A percentile compares a stretch with the other conserved stretches of the same genome.
Evolutionary conservation across 1,140 invertebrate species (phyloP).

Genomic region (Trissolcus basalis): DNA sequence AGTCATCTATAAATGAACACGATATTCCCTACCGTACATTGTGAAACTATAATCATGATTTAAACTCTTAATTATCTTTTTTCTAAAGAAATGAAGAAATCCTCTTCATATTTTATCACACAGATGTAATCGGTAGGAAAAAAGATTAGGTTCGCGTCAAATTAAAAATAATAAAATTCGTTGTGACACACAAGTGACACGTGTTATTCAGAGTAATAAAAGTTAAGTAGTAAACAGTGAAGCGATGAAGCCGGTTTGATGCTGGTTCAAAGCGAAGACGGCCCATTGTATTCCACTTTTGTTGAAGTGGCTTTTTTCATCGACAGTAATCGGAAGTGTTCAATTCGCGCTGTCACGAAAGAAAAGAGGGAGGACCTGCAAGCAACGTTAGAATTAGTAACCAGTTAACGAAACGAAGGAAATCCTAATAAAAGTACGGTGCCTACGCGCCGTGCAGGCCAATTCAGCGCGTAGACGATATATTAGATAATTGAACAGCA

Average conservation of each 20-base stretch:
- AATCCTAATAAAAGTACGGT: conserved; percentile 64
- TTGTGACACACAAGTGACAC: neutral
- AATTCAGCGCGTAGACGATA: conserved; percentile 47
- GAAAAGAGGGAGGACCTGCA: conserved; percentile 26
- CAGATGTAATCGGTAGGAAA: neutral
- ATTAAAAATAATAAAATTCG: conserved; percentile 13
- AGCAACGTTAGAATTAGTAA: conserved; percentile 56
- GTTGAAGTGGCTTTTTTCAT: conserved; percentile 54
- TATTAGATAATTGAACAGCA: conserved; percentile 63
- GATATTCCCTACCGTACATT: too few relatives aligned
- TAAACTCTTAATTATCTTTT: too few relatives aligned
- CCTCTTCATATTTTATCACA: neutral
- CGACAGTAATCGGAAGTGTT: conserved; percentile 54
- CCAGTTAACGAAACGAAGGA: conserved; percentile 64
- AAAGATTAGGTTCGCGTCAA: conserved; percentile 3
- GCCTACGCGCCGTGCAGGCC: conserved; percentile 44
- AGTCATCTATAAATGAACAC: too few relatives aligned
- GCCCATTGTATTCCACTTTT: conserved; percentile 56
- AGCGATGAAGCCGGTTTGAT: conserved; percentile 31
- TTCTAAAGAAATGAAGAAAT: too few relatives aligned
- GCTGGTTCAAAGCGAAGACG: conserved; percentile 10
- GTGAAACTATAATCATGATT: too few relatives aligned
- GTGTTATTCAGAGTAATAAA: conserved; percentile 15
- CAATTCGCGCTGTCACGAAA: conserved; percentile 55
- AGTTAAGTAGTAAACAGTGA: conserved; percentile 44